Percentiles rank a stretch among this genome's conserved stretches.
Conservation (phyloP, 1,140 invertebrate genomes). For the Meloidogyne chitwoodi region DNA sequence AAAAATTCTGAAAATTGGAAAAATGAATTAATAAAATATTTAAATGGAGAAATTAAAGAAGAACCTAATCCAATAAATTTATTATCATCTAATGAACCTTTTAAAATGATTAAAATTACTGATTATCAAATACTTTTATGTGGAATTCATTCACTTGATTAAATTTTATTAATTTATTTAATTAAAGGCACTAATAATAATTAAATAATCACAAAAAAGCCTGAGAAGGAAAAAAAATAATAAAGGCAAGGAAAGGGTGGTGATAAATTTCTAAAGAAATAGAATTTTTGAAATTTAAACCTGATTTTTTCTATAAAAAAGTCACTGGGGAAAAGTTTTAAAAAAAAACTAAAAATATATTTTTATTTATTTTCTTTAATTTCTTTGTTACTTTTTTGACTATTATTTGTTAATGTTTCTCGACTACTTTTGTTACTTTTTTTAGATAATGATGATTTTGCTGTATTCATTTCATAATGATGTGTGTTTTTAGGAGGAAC, state of each 20-base stretch:
- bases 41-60: constrained; percentile 11
- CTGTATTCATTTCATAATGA: neutral
- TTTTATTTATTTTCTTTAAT: no score
- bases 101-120: constrained; percentile 1
- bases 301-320: no score
- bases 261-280: no score
- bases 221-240: neutral
- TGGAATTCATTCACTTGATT: constrained; percentile 15
- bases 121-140: constrained; percentile 12
- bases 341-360: no score
- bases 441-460: neutral
- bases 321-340: no score
- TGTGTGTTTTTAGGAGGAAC: neutral
- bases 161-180: neutral
- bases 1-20: constrained; percentile 3
- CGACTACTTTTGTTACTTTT: neutral
- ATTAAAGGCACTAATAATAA: neutral
- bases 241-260: neutral
- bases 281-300: no score
- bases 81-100: constrained; percentile 8
- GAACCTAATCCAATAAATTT: constrained; percentile 14
- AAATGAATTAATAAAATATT: neutral
- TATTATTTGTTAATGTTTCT: neutral
- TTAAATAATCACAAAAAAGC: neutral
- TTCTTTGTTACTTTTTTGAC: neutral